Evolutionary conservation across 30 jellyfish, hydroid and myxozoan genomes (phyloP).

Genomic region (Haliclystus octoradiatus): DNA sequence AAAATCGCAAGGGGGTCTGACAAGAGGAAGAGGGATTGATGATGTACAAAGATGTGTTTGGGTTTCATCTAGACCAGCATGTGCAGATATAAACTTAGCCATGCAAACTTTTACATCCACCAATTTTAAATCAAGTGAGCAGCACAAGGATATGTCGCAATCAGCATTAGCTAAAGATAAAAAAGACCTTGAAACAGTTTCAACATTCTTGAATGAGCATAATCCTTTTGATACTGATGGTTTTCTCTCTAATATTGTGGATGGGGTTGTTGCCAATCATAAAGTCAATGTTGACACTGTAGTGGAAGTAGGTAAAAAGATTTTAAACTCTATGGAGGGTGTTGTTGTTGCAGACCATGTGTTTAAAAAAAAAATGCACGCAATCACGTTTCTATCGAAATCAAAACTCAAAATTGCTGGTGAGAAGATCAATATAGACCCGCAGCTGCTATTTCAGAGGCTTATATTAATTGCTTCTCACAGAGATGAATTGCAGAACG

Average conservation of each 20-base stretch:
- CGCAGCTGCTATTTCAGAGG: conserved; percentile 17
- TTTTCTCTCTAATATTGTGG: conserved; percentile 4
- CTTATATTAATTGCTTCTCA: neutral
- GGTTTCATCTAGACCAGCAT: conserved; percentile 19
- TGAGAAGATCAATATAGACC: conserved; percentile 26
- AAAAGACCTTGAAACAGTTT: conserved; percentile 11
- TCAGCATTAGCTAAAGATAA: conserved; percentile 14
- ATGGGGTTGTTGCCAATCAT: conserved; percentile 19
- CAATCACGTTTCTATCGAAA: conserved; percentile 1
- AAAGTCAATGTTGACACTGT: conserved; percentile 20
- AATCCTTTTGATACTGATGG: conserved; percentile 19
- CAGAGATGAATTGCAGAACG: neutral
- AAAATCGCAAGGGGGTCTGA: conserved; percentile 13
- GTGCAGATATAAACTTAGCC: conserved; percentile 21
- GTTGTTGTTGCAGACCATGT: conserved; percentile 4
- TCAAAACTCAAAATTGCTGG: conserved; percentile 14
- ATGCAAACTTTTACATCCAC: conserved; percentile 19
- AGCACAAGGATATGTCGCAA: conserved; percentile 23
- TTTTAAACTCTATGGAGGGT: conserved; percentile 6
- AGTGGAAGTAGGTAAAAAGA: conserved; percentile 11
- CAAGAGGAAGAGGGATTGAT: conserved; percentile 25
- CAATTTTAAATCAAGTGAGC: conserved; percentile 24
- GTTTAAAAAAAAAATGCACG: conserved; percentile 18
- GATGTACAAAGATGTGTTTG: conserved; percentile 21
- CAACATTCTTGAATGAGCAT: conserved; percentile 1